Percentiles rank a stretch among this genome's conserved stretches.
Conservation (phyloP, 2,797 vertebrate genomes). For the Hemitrygon akajei region DNA sequence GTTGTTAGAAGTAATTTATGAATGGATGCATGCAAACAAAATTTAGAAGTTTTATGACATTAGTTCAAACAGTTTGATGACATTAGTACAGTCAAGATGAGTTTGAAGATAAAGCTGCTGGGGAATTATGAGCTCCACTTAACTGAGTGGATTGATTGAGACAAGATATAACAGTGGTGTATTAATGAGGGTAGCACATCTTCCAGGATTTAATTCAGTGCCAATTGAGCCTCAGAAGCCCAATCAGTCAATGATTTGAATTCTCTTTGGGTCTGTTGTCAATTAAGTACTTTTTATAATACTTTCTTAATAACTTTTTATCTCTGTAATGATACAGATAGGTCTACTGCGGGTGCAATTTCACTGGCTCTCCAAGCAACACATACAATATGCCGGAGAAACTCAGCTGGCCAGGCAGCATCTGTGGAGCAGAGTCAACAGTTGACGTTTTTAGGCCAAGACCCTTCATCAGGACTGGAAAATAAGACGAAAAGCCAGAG, state of each 20-base stretch:
- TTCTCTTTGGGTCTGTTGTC: background rate
- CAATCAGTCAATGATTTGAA: background rate
- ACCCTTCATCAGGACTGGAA: too few species aligned
- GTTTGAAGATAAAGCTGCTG: background rate
- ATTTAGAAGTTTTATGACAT: background rate
- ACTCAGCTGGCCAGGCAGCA: too few species aligned
- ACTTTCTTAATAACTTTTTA: background rate
- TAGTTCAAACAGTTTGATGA: background rate
- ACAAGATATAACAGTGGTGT: background rate
- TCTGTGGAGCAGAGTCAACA: too few species aligned
- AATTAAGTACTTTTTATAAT: background rate
- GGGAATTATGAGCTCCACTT: background rate
- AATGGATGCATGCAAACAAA: background rate
- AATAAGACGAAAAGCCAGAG: too few species aligned
- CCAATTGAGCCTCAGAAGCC: background rate
- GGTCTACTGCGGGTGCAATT: too few species aligned
- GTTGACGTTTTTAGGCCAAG: too few species aligned
- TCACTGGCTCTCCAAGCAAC: too few species aligned
- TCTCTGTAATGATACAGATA: background rate
- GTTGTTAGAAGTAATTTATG: background rate
- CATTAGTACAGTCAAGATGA: background rate
- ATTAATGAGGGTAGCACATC: slow-evolving; percentile 22
- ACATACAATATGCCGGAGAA: too few species aligned
- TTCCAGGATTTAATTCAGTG: slow-evolving; percentile 16
- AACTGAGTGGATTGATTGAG: slow-evolving; percentile 29